Evolutionary conservation across 1,140 invertebrate genomes (phyloP).

Genomic region (Ganaspis sp.): DNA sequence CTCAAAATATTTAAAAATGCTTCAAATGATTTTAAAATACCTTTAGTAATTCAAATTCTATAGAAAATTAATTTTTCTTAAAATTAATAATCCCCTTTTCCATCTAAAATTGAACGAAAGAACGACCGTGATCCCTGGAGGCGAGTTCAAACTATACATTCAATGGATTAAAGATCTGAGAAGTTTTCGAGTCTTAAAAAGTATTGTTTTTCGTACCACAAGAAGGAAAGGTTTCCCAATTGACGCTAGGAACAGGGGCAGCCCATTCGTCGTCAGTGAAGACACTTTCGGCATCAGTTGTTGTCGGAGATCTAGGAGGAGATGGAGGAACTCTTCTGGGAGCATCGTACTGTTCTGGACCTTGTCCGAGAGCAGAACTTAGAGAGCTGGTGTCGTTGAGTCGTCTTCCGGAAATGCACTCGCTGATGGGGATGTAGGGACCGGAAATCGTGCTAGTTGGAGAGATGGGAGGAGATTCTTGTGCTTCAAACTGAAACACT

Average conservation of each 20-base stretch:
- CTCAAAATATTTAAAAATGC: no score
- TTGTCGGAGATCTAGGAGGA: slow-evolving; percentile 72
- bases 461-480: slow-evolving; percentile 80
- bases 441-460: slow-evolving; percentile 80
- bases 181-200: background rate
- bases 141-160: no score
- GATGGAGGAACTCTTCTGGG: slow-evolving; percentile 70
- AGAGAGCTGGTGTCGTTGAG: slow-evolving; percentile 73
- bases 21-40: no score
- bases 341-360: slow-evolving; percentile 71
- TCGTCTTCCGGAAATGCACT: slow-evolving; percentile 91
- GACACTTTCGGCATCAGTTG: slow-evolving; percentile 73
- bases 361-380: slow-evolving; percentile 65
- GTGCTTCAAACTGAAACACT: slow-evolving; percentile 73
- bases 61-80: no score
- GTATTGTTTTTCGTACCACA: slow-evolving; percentile 44
- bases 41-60: no score
- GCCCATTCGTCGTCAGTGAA: slow-evolving; percentile 71
- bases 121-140: no score
- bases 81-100: no score
- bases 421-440: slow-evolving; percentile 90
- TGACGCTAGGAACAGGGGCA: slow-evolving; percentile 71
- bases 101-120: no score
- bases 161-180: no score
- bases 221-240: slow-evolving; percentile 78